Evolutionary conservation across 2,888 invertebrate species (phyloP), one percentile per base, ranked within the genome.

Genomic region (Cynaeus angustus): DNA sequence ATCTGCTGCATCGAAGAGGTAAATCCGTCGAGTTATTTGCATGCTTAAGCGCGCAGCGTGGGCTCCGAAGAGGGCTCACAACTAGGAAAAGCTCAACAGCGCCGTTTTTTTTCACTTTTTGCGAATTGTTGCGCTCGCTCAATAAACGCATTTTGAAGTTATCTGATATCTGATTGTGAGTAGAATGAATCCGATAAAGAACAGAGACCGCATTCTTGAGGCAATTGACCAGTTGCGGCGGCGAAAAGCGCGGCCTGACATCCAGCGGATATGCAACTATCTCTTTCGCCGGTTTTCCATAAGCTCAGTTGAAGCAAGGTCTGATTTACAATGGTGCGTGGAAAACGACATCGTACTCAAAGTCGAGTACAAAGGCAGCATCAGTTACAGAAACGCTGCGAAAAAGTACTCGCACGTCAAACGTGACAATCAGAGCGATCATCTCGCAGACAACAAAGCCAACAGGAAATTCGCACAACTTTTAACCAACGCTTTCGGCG

Each of bases 281-380:
- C 88, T 95, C 83, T 87, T 92, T 79, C 89, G 94, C 78, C 90
- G 91, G 82, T 92, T 91, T 82, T 90, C 92, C 79, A 89, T 94
- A 68, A 88, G 89, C 80, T 89, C 89, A 50, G 88, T 88, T 73
- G 93, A 91, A 75, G 91, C 92, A 12, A 91, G 90, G 81, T 87
- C 90, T 70, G 92, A 92, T 84, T 87, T 95, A 37, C 92, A 92
- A 82, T 89, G 90, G 83, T 90, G 95, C 79, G 89, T 94, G 9
- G 91, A 91, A 77, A 90, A 90, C 70, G 92, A 91, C 82, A 89
- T 91, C 77, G 91, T 95, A 64, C 89, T 92, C 74, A 93, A 93
- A 88, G 95, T 95, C 28, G 93, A 94, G 81, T 95, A 94, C 84
- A 95, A 95, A 86, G 94, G 94, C 79, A 93, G 91, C 85, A 92